Base-by-base conservation (phyloP, 2,113 vertebrate genomes). In the Tetrax tetrax region DNA sequence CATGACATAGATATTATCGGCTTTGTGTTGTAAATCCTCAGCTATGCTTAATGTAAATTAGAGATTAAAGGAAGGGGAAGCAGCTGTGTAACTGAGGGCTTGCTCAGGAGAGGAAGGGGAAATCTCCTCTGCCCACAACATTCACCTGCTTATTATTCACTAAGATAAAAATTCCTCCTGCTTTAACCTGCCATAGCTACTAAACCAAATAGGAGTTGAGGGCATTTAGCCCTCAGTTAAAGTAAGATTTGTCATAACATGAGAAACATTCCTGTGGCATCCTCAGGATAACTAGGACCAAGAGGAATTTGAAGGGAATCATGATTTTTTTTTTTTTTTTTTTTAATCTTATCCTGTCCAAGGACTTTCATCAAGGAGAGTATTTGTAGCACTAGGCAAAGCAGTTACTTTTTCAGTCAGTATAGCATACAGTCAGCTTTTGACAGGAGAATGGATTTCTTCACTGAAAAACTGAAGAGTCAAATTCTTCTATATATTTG, bases 11-110 rank as follows among this genome's bases (percentile, higher is more conserved):
- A 91, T 12, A 57, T 91, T 94, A 91, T 90, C 3, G 2, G 50
- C 37, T 87, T 90, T 83, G 53, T 57, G 45, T 70, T 83, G 53
- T 45, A 95, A 96, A 96, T 91, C 84, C 91, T 93, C 50, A 69
- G 28, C 21, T 94, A 89, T 45, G 31, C 28, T 78, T 96, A 83
- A 93, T 91, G 37, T 69, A 77, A 80, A 90, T 83, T 80, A 82
- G 78, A 95, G 89, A 95, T 89, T 93, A 95, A 66, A 96, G 24
- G 70, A 93, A 94, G 29, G 29, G 65, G 84, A 94, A 96, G 91
- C 84, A 95, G 93, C 90, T 96, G 81, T 87, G 45, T 80, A 76
- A 50, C 53, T 53, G 43, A 83, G 23, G 48, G 4, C 63, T 93
- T 14, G 38, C 54, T 80, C 53, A 80, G 65, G 50, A 95, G 50